Base-by-base conservation (phyloP, 2,888 invertebrate genomes). In the Synanthedon myopaeformis region DNA sequence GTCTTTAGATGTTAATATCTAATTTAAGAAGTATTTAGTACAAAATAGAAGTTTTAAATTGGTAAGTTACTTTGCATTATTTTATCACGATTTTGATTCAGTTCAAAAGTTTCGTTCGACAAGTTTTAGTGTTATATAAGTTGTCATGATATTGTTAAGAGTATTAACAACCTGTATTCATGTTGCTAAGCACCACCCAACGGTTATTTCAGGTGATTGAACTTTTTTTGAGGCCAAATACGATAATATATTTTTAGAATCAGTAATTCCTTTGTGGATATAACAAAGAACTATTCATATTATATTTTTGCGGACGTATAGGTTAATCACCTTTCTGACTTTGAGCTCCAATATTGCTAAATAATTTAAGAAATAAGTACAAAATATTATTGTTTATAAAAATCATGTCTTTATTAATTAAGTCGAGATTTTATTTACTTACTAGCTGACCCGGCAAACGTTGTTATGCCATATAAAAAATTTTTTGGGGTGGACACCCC, bases 121-220 rank as follows among this genome's bases (percentile, higher is more conserved):
- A 70, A 65, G 62, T 61, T 64, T 63, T 63, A 55, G 60, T 66
- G 68, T 80, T 82, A 79, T 75, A 64, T 82, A 82, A 79, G 70
- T 61, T 57, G 76, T 59, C 62, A 82, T 79, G 77, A 58, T 77
- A 65, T 64, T 79, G 60, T 56, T 79, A 58, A 69, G 69, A 57
- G 65, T 74, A 56, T 66, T 74, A 57, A 66, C 62, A 63, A 63
- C 72, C 49, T 71, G 58, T 65, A 54, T 71, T 53, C 62, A 60
- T 63, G 64, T 73, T 54, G 59, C 70, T 53, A 73, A 66, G 62
- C 67, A 64, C 52, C 55, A 51, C 50, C 64, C 72, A n/a, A 57
- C 68, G 3, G 62, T 63, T 55, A 59, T 67, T 55, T 59, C 76
- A 79, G 82, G 82, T 82, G 67, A 76, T 64, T 69, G 64, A 72